A percentile compares a stretch with the other conserved stretches of the same genome.
These are phyloP conservation scores for Scaptomyza hsui DNA, from an alignment of 1,140 invertebrate species.

Conservation along the genomic window DNA sequence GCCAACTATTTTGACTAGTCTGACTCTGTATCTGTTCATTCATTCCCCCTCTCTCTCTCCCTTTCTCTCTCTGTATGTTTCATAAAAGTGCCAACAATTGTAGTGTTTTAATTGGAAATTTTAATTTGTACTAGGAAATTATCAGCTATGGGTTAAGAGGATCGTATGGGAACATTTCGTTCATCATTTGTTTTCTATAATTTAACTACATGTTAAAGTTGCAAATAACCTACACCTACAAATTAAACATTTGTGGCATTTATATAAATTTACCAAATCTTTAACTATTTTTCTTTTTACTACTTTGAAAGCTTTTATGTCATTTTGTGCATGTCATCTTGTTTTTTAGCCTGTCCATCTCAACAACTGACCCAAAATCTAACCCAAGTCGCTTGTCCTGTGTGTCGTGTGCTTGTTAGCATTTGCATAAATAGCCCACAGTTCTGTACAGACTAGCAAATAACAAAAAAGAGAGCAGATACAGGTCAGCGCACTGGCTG, in stretches of 20 bases:
- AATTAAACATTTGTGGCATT: no score
- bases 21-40: background rate
- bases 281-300: no score
- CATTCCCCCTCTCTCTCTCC: background rate
- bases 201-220: no score
- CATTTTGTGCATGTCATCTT: background rate
- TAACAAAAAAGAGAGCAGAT: constrained; percentile 1
- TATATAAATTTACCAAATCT: no score
- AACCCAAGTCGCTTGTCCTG: constrained; percentile 15
- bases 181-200: no score
- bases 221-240: no score
- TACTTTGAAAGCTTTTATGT: background rate
- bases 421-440: constrained; percentile 68
- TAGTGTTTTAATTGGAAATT: constrained; percentile 7
- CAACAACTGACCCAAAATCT: constrained; percentile 14
- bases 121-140: background rate
- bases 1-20: background rate
- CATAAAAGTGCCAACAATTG: background rate
- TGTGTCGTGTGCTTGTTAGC: constrained; percentile 27
- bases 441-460: background rate
- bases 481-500: constrained; percentile 26
- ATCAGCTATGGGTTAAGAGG: no score
- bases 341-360: background rate
- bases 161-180: no score
- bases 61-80: background rate